Evolutionary conservation across 2,888 invertebrate genomes (phyloP), one percentile per base, ranked within the genome.

Genomic region (Hemaris fuciformis): DNA sequence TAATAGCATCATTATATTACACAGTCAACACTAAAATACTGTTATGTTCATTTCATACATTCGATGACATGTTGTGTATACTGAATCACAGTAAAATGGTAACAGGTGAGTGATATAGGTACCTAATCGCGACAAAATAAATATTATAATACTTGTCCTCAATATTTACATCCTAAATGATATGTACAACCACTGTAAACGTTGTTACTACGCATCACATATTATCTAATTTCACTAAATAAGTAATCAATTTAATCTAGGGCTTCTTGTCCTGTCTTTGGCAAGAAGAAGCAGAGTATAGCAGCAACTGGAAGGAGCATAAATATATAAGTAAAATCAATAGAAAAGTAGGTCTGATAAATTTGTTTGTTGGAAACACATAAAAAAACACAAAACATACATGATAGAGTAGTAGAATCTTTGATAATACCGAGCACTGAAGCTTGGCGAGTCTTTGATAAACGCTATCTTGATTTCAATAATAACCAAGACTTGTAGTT

Each of bases 231-330:
- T 88, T 75, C 84, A 85, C 85, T 89, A 88, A 68, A 76, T 78
- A 78, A 74, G 74, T 79, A 76, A 75, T 72, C 76, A 76, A 74
- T 75, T 84, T 93, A 95, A 81, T 95, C 95, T 82, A 96, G 85
- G 43, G 95, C 95, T 77, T 95, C 95, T 79, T 94, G 94, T 71
- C 96, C 96, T 65, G 96, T 96, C 86, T 93, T 95, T 76, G 96
- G 96, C 81, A 96, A 92, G 82, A 96, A 90, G 87, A 96, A 94
- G 85, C 96, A 96, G 69, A 96, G 92, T 67, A 95, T 83, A 66
- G 95, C 96, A 88, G 96, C 95, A 76, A 94, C 96, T 96, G 91
- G 38, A 94, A 94, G 68, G 41, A 62, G 71, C 80, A 71, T 25
- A 7, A 20, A 5, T 3, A n/a, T 45, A 20, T 34, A 38, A 59